phyloP scores from a whole-genome alignment of 2,113 vertebrate species.

The Trematocara nigrifrons region DNA sequence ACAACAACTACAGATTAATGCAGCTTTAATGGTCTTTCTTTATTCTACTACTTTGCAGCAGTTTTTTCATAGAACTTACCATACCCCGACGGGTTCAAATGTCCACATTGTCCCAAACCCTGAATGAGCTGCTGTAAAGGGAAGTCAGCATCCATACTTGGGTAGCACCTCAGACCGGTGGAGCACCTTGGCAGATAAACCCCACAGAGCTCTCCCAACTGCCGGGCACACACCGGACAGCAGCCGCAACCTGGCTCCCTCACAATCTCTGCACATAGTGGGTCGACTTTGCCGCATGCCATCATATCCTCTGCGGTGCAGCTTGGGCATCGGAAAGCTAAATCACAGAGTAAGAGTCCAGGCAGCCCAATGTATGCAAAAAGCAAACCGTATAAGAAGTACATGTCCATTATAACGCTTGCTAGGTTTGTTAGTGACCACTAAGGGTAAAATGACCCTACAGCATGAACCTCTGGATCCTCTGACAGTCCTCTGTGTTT shows the following conservation, averaged over 20 bases:
- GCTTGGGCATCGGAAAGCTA: constrained; percentile 84
- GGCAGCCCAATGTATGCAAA: constrained; percentile 40
- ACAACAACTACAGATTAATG: neutral
- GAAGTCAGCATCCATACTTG: constrained; percentile 72
- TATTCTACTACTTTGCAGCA: neutral
- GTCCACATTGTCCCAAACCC: constrained; percentile 80
- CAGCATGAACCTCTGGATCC: neutral
- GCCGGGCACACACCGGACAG: constrained; percentile 79
- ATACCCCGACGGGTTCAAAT: constrained; percentile 58
- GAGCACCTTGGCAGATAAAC: constrained; percentile 88
- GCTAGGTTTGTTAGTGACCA: neutral
- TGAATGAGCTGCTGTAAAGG: constrained; percentile 84
- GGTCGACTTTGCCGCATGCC: constrained; percentile 59
- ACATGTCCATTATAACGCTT: constrained; percentile 37
- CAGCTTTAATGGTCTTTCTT: neutral
- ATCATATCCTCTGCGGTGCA: constrained; percentile 75
- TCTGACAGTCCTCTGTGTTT: neutral
- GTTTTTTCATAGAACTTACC: constrained; percentile 23
- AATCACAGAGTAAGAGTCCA: constrained; percentile 51
- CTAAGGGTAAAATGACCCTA: neutral
- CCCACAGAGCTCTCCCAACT: constrained; percentile 80
- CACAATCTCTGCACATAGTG: constrained; percentile 77
- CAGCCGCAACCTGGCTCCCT: constrained; percentile 86
- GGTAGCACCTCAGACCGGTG: constrained; percentile 82
- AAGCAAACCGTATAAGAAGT: constrained; percentile 34